Evolutionary conservation across 2,113 vertebrate genomes (phyloP).

Genomic region (Panurus biarmicus): DNA sequence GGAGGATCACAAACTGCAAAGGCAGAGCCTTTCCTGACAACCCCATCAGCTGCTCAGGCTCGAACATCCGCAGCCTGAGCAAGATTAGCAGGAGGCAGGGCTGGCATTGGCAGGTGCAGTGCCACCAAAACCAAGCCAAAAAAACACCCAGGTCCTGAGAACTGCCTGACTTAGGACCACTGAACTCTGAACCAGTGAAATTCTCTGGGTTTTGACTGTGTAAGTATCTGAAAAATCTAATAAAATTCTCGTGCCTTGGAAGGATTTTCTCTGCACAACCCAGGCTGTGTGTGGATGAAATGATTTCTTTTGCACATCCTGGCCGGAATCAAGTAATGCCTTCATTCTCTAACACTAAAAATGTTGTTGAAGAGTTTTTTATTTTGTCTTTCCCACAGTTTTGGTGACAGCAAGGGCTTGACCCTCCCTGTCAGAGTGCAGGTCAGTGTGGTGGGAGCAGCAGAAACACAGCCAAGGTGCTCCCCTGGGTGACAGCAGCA

Average conservation of each 20-base stretch:
- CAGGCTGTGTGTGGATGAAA: not conserved
- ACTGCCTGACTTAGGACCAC: not conserved
- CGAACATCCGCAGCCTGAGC: not conserved
- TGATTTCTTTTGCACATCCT: not conserved
- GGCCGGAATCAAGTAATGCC: not conserved
- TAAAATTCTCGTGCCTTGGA: not conserved
- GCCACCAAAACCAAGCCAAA: rapidly evolving
- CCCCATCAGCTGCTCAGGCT: not conserved
- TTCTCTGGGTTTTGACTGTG: not conserved
- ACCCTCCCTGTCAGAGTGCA: not conserved
- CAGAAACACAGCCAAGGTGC: not conserved
- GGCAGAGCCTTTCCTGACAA: not conserved
- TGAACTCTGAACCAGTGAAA: too few relatives aligned
- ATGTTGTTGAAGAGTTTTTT: not conserved
- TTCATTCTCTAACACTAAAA: not conserved
- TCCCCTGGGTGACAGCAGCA: not conserved
- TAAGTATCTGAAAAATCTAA: not conserved
- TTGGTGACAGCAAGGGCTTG: not conserved
- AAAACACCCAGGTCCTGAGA: not conserved
- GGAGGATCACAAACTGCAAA: not conserved
- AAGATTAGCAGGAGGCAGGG: not conserved
- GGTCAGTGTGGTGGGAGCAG: not conserved
- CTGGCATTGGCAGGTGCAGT: not conserved
- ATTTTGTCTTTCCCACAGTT: not conserved
- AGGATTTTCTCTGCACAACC: not conserved